Evolutionary conservation across 2,797 vertebrate species (phyloP).

Genomic region (Sylvia borin): DNA sequence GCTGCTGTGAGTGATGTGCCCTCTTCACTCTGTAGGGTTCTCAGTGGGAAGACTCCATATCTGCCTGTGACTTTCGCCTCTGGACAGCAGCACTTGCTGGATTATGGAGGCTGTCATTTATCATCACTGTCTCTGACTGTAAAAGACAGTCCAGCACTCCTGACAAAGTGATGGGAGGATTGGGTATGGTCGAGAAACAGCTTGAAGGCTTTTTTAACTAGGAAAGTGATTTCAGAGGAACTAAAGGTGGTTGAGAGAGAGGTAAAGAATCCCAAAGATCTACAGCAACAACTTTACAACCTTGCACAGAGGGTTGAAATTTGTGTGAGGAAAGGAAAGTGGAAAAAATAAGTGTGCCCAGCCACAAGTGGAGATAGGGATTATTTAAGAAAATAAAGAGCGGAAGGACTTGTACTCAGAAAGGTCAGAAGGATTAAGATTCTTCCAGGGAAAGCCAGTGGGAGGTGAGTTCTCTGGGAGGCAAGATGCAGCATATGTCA

Average conservation of each 20-base stretch:
- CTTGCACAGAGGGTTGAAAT: neutral
- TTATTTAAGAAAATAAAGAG: neutral
- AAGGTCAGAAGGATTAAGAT: neutral
- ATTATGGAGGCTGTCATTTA: constrained; percentile 56
- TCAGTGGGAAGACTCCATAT: neutral
- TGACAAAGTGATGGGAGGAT: neutral
- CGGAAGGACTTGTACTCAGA: neutral
- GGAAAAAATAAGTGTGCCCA: neutral
- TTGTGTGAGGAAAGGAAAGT: neutral
- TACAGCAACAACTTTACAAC: neutral
- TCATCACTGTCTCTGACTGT: constrained; percentile 27
- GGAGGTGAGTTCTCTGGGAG: neutral
- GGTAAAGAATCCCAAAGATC: neutral
- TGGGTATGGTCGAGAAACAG: neutral
- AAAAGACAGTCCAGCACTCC: neutral
- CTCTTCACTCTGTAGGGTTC: neutral
- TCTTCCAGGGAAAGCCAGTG: neutral
- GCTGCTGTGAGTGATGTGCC: constrained; percentile 3
- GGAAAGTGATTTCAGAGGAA: neutral
- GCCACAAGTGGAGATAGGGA: neutral
- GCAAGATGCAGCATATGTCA: neutral
- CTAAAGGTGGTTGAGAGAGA: neutral
- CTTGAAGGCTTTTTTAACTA: constrained; percentile 16
- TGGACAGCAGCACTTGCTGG: constrained; percentile 32
- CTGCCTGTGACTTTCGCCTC: neutral